Evolutionary conservation across 2,888 invertebrate genomes (phyloP), one percentile per base, ranked within the genome.

Genomic region (Meteorus cinctellus): DNA sequence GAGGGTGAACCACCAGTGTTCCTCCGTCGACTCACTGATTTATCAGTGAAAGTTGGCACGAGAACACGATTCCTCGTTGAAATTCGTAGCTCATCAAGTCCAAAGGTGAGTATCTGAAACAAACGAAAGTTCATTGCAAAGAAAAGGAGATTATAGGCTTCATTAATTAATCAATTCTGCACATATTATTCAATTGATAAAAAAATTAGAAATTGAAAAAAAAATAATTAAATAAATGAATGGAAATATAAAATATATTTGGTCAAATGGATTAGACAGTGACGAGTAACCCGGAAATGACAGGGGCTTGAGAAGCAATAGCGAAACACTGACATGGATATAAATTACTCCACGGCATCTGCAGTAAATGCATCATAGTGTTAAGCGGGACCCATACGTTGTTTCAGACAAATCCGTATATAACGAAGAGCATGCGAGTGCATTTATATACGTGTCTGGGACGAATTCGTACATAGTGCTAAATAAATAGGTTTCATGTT

Each of bases 31-130:
- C 93, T 97, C 72, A 95, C 94, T 86, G 96, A 97, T 90, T 93
- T 97, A 72, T 94, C 95, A 16, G 96, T 96, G 77, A 96, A 97
- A 91, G 96, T 97, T 86, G 97, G 97, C 86, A 96, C 96, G 62
- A 92, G 96, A 85, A 95, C 96, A 1, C 92, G 96, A 83, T 94
- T 97, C 86, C 92, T 97, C 67, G 95, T 96, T 67, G 96, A 97
- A 90, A 95, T 96, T 80, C 92, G 94, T 86, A 96, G 95, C 90
- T 92, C 94, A 69, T 93, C 94, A 65, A 95, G 95, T 87, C 92
- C 95, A 82, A 95, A 95, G 93, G 97, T 96, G 63, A 63, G 34
- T 27, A 19, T 29, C 34, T n/a, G 3, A 24, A n/a, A 4, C 5
- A n/a, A 4, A 16, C 2, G n/a, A 63, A 63, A 63, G 4, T 63